Percentiles rank a stretch among this genome's conserved stretches.
phyloP scores from a whole-genome alignment of 2,888 invertebrate species.

The Ichneumoninae sp. region DNA sequence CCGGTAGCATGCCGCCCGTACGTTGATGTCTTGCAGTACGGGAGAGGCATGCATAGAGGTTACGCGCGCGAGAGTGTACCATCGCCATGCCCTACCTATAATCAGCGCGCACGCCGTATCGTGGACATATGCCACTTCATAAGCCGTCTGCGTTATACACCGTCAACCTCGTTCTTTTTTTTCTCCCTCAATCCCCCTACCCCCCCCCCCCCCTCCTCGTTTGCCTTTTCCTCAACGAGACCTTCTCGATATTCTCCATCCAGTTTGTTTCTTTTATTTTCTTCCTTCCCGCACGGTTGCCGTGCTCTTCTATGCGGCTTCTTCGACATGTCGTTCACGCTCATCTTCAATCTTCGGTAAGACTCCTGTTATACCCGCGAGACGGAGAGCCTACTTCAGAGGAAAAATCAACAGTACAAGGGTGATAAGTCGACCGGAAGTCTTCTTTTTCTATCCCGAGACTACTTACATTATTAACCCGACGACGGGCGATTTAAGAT shows the following conservation, averaged over 20 bases:
- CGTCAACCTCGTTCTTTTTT: conserved; percentile 4
- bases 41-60: conserved; percentile 28
- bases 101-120: conserved; percentile 44
- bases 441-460: conserved; percentile 48
- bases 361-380: not conserved
- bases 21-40: conserved; percentile 29
- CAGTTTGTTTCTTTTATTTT: conserved; percentile 18
- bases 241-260: conserved; percentile 42
- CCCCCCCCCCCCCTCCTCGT: not conserved
- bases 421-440: conserved; percentile 62
- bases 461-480: conserved; percentile 55
- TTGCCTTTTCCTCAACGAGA: conserved; percentile 21
- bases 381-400: not conserved
- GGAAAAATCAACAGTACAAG: conserved; percentile 67
- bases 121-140: conserved; percentile 60
- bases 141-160: conserved; percentile 34
- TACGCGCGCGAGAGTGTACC: conserved; percentile 3
- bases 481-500: conserved; percentile 38
- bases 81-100: conserved; percentile 45
- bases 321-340: conserved; percentile 22
- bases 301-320: conserved; percentile 20
- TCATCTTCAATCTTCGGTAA: conserved; percentile 17
- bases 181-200: not conserved
- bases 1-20: conserved; percentile 60
- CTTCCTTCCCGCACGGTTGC: conserved; percentile 22